Conservation (phyloP, 1,140 invertebrate genomes). For the Drosophila parabipectinata region DNA sequence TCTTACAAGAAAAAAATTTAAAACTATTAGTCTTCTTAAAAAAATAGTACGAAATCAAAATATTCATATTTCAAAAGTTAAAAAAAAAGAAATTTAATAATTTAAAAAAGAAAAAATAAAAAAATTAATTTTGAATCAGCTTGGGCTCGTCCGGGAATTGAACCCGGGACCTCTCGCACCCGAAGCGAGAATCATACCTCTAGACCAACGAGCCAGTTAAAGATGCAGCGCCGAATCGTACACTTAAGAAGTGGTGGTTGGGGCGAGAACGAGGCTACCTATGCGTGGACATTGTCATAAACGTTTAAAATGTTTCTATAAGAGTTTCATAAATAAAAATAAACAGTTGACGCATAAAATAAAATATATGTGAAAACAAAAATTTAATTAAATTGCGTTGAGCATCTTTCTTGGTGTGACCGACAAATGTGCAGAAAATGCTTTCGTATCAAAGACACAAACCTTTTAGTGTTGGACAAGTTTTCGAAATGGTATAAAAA, state of each 20-base stretch:
- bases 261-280: neutral
- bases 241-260: constrained; percentile 12
- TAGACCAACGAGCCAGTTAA: constrained; percentile 78
- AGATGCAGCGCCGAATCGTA: constrained; percentile 36
- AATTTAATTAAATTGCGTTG: neutral
- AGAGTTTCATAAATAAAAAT: neutral
- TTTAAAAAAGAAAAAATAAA: constrained; percentile 10
- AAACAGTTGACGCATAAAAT: neutral
- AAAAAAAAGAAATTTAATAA: neutral
- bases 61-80: neutral
- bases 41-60: neutral
- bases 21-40: neutral
- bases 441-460: neutral
- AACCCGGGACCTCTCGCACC: constrained; percentile 93
- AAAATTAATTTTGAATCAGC: constrained; percentile 29
- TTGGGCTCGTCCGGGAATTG: constrained; percentile 92
- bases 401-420: neutral
- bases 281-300: neutral
- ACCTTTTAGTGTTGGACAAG: neutral
- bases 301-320: neutral
- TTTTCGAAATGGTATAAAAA: neutral
- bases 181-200: constrained; percentile 86
- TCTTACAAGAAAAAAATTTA: neutral
- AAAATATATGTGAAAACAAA: neutral
- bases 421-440: neutral